Evolutionary conservation across 2,113 vertebrate genomes (phyloP).

Genomic region (Turdus rufiventris): DNA sequence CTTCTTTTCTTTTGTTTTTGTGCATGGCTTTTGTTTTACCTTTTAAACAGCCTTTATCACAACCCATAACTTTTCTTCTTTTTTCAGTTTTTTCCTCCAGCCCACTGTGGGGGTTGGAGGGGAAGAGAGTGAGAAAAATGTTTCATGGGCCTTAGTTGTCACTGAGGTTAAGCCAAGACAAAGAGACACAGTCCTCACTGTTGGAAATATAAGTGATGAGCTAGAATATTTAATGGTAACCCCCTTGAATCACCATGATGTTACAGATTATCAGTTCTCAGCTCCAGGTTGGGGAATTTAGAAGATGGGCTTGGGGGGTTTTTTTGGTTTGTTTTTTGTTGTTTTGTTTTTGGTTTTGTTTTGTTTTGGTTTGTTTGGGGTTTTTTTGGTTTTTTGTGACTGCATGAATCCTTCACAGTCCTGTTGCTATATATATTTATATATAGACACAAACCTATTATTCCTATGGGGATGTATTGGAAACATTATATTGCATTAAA

Average conservation of each 20-base stretch:
- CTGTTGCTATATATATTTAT: not conserved
- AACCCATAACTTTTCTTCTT: not conserved
- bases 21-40: not conserved
- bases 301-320: accelerated
- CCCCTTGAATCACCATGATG: not conserved
- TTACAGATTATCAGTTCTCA: not conserved
- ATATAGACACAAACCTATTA: accelerated
- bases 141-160: not conserved
- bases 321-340: not conserved
- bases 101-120: accelerated
- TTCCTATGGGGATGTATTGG: not conserved
- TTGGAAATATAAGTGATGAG: not conserved
- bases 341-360: too few species aligned
- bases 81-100: not conserved
- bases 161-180: not conserved
- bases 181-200: not conserved
- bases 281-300: not conserved
- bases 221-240: not conserved
- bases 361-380: too few species aligned
- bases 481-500: not conserved
- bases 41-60: not conserved
- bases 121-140: not conserved
- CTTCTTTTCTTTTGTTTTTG: not conserved
- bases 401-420: not conserved
- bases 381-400: too few species aligned